Base-by-base conservation (phyloP, 2,113 vertebrate genomes). In the Gymnarchus niloticus region DNA sequence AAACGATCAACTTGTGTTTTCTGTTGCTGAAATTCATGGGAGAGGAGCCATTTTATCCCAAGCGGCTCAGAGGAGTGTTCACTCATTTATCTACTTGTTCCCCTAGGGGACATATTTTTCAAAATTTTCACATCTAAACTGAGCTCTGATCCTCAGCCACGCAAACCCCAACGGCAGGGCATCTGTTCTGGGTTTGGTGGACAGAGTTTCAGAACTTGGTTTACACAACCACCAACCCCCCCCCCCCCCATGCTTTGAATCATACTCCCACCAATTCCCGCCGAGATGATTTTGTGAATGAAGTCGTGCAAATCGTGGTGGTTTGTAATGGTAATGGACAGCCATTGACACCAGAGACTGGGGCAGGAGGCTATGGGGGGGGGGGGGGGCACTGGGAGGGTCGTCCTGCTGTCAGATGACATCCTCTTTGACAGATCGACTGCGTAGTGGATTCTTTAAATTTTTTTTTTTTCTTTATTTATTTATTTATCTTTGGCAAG, bases 231-330 rank as follows among this genome's bases (percentile, higher is more conserved):
- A 1, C 9, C 6, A 19, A 1, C 93, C 93, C 91, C 94, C 93
- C 93, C 94, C 37, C 91, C 92, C 91, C 92, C 95, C 95, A 94
- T 28, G 25, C 94, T 94, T 95, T 95, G 94, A 25, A 48, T 52
- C 84, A 78, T 21, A 37, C 4, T 33, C 95, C 95, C 94, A 95
- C 92, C 92, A 92, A 93, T 94, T 93, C 93, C 92, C 93, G 91
- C 93, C 94, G 94, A 95, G 95, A 96, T 95, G 94, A 95, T 95
- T 95, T 96, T 97, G 95, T 95, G 96, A 96, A 95, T 94, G 94
- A 96, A 97, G 94, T 95, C 95, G 96, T 94, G 95, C 95, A 90
- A 92, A 93, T 94, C 94, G 91, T 88, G 95, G 90, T 94, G 93
- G 94, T 96, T 97, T 97, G 94, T 96, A 93, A 96, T 97, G 96